Evolutionary conservation across 2,113 vertebrate genomes (phyloP).

Genomic region (Prochilodus magdalenae): DNA sequence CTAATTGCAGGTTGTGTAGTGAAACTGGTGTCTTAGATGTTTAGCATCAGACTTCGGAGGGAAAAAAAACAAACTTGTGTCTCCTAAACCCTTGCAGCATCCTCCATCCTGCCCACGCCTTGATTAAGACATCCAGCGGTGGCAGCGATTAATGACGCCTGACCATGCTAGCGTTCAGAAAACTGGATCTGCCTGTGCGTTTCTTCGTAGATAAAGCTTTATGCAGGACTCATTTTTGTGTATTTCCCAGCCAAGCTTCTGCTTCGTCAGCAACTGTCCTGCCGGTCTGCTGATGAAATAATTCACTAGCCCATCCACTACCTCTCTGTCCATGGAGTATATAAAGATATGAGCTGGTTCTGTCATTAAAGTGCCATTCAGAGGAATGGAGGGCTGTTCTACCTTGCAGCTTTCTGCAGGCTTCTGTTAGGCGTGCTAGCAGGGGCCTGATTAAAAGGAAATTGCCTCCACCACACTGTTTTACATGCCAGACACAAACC

Average conservation of each 20-base stretch:
- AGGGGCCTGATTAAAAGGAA: background rate
- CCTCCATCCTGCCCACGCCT: conserved; percentile 12
- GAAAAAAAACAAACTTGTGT: background rate
- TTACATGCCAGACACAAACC: too few species aligned
- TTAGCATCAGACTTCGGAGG: background rate
- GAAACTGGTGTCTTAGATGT: conserved; percentile 20
- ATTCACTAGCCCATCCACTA: background rate
- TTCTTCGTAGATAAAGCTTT: background rate
- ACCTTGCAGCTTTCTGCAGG: background rate
- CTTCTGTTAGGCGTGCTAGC: background rate
- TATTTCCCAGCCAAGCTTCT: background rate
- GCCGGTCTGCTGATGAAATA: conserved; percentile 31
- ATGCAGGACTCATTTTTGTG: background rate
- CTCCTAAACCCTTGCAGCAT: conserved; percentile 43
- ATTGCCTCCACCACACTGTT: too few species aligned
- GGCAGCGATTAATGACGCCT: conserved; percentile 35
- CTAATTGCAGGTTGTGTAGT: conserved; percentile 41
- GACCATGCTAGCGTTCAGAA: background rate
- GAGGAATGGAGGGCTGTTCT: background rate
- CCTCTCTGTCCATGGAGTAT: background rate
- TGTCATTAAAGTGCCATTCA: conserved; percentile 10
- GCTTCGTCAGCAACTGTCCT: conserved; percentile 40
- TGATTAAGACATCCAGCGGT: conserved; percentile 39
- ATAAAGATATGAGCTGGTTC: background rate
- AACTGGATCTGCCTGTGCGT: conserved; percentile 2